Base-by-base conservation (phyloP, 2,888 invertebrate genomes). In the Toxonevra muliebris region DNA sequence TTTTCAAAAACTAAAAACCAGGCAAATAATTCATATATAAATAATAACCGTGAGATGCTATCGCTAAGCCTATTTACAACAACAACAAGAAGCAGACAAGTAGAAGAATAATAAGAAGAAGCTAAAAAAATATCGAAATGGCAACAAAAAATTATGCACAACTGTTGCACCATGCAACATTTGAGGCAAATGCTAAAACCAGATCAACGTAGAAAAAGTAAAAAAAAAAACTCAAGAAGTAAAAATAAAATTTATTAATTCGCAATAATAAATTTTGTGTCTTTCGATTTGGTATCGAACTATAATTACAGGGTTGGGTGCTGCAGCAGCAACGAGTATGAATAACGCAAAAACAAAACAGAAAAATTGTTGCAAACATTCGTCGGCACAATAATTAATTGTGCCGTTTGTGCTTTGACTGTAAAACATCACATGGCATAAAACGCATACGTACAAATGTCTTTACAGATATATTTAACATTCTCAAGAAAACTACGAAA, bases 221-320 rank as follows among this genome's bases (percentile, higher is more conserved):
- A 72, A 81, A 79, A 19, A 60, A 48, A 41, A 59, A 45, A 8
- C 12, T 50, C n/a, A 41, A 61, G 58, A 61, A 42, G 61, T 63
- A 71, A 65, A 61, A 70, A 65, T 66, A 78, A 81, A 82, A 81
- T 81, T 82, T 81, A 82, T 82, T 82, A 82, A 82, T 82, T 80
- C 82, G 76, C 79, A 83, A 83, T 83, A 83, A 83, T 84, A 83
- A 82, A 84, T 83, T 84, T 80, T 82, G 81, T 84, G 84, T 84
- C 85, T 84, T 80, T 82, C 82, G 83, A 84, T 84, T 84, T 84
- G 80, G 80, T 84, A 84, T 82, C 85, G 82, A 83, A 77, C 79
- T 80, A 82, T 84, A 84, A 84, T 84, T 84, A 83, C 77, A 80
- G 80, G 84, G 79, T 84, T 74, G 73, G 74, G 69, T 68, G 76